Evolutionary conservation across 2,888 invertebrate genomes (phyloP), one percentile per base, ranked within the genome.

Genomic region (Hypomecis atomaria): DNA sequence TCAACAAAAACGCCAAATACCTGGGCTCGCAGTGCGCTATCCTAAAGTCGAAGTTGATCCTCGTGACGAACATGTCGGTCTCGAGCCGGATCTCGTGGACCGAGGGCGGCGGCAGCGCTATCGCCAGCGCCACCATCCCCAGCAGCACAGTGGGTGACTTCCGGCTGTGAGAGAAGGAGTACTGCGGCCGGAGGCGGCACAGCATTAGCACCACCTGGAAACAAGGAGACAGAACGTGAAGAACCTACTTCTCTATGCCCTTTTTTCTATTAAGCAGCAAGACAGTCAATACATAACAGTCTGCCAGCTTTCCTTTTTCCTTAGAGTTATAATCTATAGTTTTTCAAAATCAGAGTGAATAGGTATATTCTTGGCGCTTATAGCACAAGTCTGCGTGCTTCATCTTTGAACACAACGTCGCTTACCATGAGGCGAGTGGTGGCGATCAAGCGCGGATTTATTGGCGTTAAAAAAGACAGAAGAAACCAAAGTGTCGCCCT

Each of bases 21-120:
- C 96, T 96, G 82, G 99, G 98, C 87, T 99, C 99, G 86, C 99
- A 99, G 88, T 99, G 99, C 70, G 98, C 98, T 94, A 99, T 97
- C 93, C 97, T 96, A 92, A 99, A 98, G 91, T 99, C 98, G 80
- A 99, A 98, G 87, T 96, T 98, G 81, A 99, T 97, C 82, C 98
- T 95, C 66, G 98, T 99, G 78, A 99, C 99, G 89, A 99, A 99
- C 97, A 98, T 98, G 85, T 98, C 98, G 59, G 97, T 95, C 88
- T 99, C 99, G 77, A 99, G 94, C 76, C 98, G 95, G 78, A 99
- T 98, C 93, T 99, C 99, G 85, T 99, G 98, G 71, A 99, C 98
- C 71, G 98, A 98, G 9, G 99, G 99, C 9, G 99, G 99, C 50
- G 99, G 99, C 73, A 99, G 93, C 8, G 99, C 99, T 75, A 99